Evolutionary conservation across 2,113 vertebrate species (phyloP), one percentile per base, ranked within the genome.

Genomic region (Gallinago media): DNA sequence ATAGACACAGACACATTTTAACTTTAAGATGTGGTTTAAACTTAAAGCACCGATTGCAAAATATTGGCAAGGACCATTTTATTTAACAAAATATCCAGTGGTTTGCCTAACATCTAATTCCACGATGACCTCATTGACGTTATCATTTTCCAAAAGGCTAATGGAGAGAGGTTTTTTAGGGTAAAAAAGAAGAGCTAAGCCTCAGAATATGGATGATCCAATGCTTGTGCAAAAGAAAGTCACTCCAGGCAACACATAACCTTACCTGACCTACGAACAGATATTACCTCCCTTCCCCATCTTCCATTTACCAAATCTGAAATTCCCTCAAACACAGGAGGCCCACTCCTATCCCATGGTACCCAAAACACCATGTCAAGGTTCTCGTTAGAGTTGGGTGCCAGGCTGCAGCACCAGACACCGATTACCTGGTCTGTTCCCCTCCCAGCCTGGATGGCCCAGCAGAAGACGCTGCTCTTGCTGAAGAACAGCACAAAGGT

Each of bases 141-240:
- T 96, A 94, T 97, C 91, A 29, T 97, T 75, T 96, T 96, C 97
- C 90, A 94, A 91, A 89, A 87, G 76, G 63, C 62, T 71, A 92
- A 78, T 2, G 17, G 36, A 92, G 58, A 54, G 89, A 73, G 87
- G 72, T 75, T 96, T 96, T 97, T 88, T 63, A 71, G 88, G 86
- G 86, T 96, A 67, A 93, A 76, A 59, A 93, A 85, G 87, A 96
- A 91, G 56, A 94, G 73, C 84, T 77, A 73, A 89, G 65, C 76
- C 85, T 96, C 85, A 90, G 87, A 66, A 76, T 8, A 61, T 20
- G 67, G 92, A 85, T 56, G 67, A 95, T 85, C 80, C 96, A 95
- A 66, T 3, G 63, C 31, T 50, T 72, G 31, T 55, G 66, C 38
- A 81, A 40, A 84, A 92, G 38, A 58, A 95, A 87, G 92, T 86